Evolutionary conservation across 2,888 invertebrate species (phyloP), one percentile per base, ranked within the genome.

Genomic region (Tineola bisselliella): DNA sequence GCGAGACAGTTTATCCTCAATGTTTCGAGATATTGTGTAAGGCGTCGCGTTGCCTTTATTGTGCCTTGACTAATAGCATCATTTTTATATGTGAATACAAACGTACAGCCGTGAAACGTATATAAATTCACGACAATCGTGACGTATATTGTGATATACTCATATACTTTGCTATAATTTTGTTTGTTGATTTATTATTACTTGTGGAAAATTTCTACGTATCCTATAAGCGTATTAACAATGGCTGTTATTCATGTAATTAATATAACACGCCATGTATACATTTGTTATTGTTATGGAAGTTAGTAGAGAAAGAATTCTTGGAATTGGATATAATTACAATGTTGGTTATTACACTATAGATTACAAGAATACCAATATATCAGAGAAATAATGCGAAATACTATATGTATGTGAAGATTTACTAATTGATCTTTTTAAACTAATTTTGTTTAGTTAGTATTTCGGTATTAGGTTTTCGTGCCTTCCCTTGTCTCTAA

Each of bases 1-100:
- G 78, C 74, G 76, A 72, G 71, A 72, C 72, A 74, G 79, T 79
- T 79, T 81, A 77, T 81, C 79, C 80, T 44, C 31, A 25, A 57
- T 64, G 66, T 67, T 48, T 48, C 48, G 48, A 17, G 48, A 48
- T 65, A 69, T 66, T 67, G 68, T 69, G 68, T 70, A 69, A 69
- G 66, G 66, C 68, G 66, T 66, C 64, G 68, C 68, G 64, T 67
- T 65, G 59, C 64, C 48, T 48, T 48, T 78, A 79, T 75, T 76
- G 74, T 75, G 66, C 67, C 70, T 62, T 66, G 71, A 67, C 75
- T 78, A 79, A 81, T 77, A 74, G 69, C 66, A 65, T 71, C 71
- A 74, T 77, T 78, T 70, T 74, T 70, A 59, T 60, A 31, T 57
- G 60, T 44, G 31, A 60, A 48, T 30, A 48, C 59, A 19, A 38